These are phyloP conservation scores for Cosmia pyralina DNA, from an alignment of 2,888 invertebrate species.

Conservation along the genomic window DNA sequence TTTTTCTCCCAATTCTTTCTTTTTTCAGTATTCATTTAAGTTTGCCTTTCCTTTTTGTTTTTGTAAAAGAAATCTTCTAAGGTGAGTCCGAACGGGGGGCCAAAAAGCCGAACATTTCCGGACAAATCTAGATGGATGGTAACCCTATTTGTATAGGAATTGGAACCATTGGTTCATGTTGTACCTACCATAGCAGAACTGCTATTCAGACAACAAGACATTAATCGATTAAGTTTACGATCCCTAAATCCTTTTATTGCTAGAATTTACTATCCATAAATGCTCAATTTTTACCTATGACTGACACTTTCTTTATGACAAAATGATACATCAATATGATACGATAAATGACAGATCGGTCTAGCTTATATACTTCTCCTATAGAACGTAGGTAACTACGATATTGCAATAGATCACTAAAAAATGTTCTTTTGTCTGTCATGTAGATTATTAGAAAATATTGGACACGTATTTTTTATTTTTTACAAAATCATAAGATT, in stretches of 20 bases:
- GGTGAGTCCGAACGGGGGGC: too few relatives aligned
- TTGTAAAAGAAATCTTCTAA: too few relatives aligned
- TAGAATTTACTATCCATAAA: constrained; percentile 29
- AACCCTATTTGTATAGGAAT: not conserved
- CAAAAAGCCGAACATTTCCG: too few relatives aligned
- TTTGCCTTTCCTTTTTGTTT: too few relatives aligned
- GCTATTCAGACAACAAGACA: not conserved
- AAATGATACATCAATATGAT: constrained; percentile 12
- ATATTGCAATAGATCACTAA: too few relatives aligned
- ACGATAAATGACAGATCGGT: not conserved
- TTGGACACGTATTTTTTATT: too few relatives aligned
- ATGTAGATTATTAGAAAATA: too few relatives aligned
- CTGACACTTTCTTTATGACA: not conserved
- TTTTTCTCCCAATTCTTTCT: too few relatives aligned
- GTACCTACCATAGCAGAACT: not conserved
- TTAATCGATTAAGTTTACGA: constrained; percentile 30
- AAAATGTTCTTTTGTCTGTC: too few relatives aligned
- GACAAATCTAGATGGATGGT: too few relatives aligned
- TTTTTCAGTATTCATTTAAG: too few relatives aligned
- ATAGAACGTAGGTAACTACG: not conserved
- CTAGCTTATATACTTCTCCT: not conserved
- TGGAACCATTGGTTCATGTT: not conserved
- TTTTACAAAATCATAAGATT: too few relatives aligned
- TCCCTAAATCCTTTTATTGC: constrained; percentile 17
- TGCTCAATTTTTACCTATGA: not conserved